Base-by-base conservation (phyloP, 2,888 invertebrate species). In the Athalia circularis region DNA sequence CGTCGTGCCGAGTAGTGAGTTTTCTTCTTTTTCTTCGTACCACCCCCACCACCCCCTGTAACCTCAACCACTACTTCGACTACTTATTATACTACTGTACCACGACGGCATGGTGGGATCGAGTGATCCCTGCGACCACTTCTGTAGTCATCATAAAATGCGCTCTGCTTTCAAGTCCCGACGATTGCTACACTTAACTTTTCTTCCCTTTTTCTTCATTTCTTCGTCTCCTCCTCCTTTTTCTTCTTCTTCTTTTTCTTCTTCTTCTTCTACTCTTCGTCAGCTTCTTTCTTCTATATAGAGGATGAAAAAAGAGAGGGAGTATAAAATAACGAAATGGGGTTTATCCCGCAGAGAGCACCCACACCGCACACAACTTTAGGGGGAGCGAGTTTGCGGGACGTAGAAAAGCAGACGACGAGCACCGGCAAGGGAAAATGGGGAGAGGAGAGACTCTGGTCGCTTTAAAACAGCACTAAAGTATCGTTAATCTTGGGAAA, bases 401-500 rank as follows among this genome's bases (percentile, higher is more conserved):
- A 54, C 62, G 57, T 48, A 47, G 45, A 62, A 76, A 52, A 62
- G 57, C 64, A 45, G 70, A 29, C 29, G 48, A 72, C 5, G 77
- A 67, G 50, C 62, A 77, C 59, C 67, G 65, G 64, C 74, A 77
- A 64, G 68, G 7, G 11, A 77, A 50, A 65, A 78, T 81, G 68
- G 61, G 54, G 76, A 62, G 81, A 82, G 82, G 82, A 82, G 83
- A 79, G 76, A 77, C 77, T 50, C 74, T 78, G 61, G 82, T 80
- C 87, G 88, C 88, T 87, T 88, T 89, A 89, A 88, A 90, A 89
- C 87, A 87, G 87, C 82, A 86, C 86, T 87, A 87, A 89, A 89
- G 89, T 89, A 88, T 88, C 89, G 88, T 90, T 90, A 89, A 90
- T 90, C 90, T 90, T 88, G 84, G 84, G 83, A 83, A 84, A 85